Evolutionary conservation across 2,113 vertebrate genomes (phyloP).

Genomic region (Oncorhynchus masou): DNA sequence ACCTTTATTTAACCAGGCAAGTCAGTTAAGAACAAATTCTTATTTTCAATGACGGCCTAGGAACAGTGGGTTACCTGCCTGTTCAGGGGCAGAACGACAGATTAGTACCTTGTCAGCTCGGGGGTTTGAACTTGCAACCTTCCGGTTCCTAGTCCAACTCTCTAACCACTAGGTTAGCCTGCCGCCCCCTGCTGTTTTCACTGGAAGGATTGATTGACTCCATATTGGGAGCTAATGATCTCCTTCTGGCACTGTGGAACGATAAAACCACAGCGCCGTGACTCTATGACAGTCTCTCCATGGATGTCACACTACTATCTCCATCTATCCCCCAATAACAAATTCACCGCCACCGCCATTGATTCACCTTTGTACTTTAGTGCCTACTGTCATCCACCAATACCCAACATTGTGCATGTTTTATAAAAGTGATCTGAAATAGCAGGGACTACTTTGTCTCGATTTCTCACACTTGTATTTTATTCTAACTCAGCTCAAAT

Average conservation of each 20-base stretch:
- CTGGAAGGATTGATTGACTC: slow-evolving; percentile 74
- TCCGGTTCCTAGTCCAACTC: no score
- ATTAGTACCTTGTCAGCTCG: no score
- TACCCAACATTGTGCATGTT: slow-evolving; percentile 6
- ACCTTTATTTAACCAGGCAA: no score
- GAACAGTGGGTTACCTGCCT: no score
- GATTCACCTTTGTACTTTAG: background rate
- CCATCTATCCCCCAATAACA: slow-evolving; percentile 50
- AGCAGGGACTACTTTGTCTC: slow-evolving; percentile 39
- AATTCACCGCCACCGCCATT: slow-evolving; percentile 8
- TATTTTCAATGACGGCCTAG: no score
- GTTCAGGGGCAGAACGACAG: no score
- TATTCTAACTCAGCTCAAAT: slow-evolving; percentile 56
- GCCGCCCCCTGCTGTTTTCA: no score
- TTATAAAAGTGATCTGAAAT: slow-evolving; percentile 43
- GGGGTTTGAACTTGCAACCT: no score
- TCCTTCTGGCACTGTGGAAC: slow-evolving; percentile 59
- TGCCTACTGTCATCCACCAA: slow-evolving; percentile 34
- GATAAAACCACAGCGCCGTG: slow-evolving; percentile 47
- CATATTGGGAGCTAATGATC: slow-evolving; percentile 75
- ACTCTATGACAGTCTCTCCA: slow-evolving; percentile 60
- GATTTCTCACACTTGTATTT: slow-evolving; percentile 30
- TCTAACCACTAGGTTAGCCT: no score
- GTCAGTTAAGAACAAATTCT: no score
- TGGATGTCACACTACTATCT: slow-evolving; percentile 50